Base-by-base conservation (phyloP, 64 coral and sea anemone species). In the Astreopora myriophthalma region DNA sequence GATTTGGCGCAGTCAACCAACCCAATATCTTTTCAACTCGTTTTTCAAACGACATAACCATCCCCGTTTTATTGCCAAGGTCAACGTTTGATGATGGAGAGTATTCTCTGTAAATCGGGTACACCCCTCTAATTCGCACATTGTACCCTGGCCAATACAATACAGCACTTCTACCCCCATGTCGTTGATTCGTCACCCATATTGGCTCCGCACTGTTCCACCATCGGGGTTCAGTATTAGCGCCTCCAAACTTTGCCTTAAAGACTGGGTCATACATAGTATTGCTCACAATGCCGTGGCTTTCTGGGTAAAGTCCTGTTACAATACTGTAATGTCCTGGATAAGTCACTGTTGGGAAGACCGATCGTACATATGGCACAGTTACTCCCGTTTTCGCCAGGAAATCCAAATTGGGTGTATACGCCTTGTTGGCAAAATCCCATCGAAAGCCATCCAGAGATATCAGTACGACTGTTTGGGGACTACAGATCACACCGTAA, bases 361-460 rank as follows among this genome's bases (percentile, higher is more conserved):
- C 94, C 25, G 81, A 85, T 20, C 86, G 86, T 2, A 98, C 65
- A 63, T 91, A 95, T 1, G 87, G 68, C 17, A 88, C 93, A 31
- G 92, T 84, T 20, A 89, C 86, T 22, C 96, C 96, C 20, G 86
- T 89, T 33, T 90, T 86, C 26, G 60, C 74, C 11, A 98, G 71
- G 23, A 89, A 90, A 44, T 98, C 89, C 34, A 98, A 60, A 40
- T 95, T 72, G 2, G 96, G 96, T 9, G 96, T 95, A 22, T 84
- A 3, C 0, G 90, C 79, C 58, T 86, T 93, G 49, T 69, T 31
- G 19, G 87, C 72, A 44, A 93, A 98, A 81, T 98, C 94, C 96
- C 96, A 98, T 3, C 96, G 76, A 77, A 98, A 98, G 27, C 93
- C 89, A 60, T 98, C 96, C 24, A 95, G 66, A n/a, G 96, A 98